Base-by-base conservation (phyloP, 2,113 vertebrate species). In the Chlorodrepanis virens region DNA sequence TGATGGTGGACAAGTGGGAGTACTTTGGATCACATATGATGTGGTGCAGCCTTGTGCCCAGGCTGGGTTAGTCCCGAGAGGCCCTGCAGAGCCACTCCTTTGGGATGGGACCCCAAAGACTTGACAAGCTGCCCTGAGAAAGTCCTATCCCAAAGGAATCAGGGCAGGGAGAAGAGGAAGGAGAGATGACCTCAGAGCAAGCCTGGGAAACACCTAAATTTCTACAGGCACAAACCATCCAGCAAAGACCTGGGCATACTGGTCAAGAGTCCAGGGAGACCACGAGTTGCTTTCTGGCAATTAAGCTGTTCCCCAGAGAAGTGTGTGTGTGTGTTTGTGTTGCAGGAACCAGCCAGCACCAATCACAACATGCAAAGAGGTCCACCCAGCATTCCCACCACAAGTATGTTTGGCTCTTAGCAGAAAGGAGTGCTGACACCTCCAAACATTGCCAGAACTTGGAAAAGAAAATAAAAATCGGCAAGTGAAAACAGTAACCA, bases 401-500 rank as follows among this genome's bases (percentile, higher is more conserved):
- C 3, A 4, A 19, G 12, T 1, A 15, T 2, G 37, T 28, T 37
- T 50, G 78, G 31, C 42, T 63, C 52, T 50, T 33, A 50, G 61
- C 56, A 84, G 88, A 67, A 63, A 50, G 39, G 20, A 64, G 49
- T 6, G 12, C 39, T 79, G 65, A 56, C 42, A 54, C 39, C 61
- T 90, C 82, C 47, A 31, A 71, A 42, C 23, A 15, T 3, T 27
- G 60, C 47, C 88, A 79, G 52, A 79, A 76, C 16, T 67, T 54
- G 29, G 76, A 53, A 79, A 63, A 83, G 19, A 81, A 77, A 94
- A 83, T 12, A 85, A 63, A 87, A 90, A 54, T 9, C 60, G 54
- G 40, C 69, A 92, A 63, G 56, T 63, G 47, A 82, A 87, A 91
- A 57, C 42, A 87, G 42, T 52, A 93, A 59, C 60, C 47, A 70